Evolutionary conservation across 2,888 invertebrate genomes (phyloP).

Genomic region (Alloplasta piceator): DNA sequence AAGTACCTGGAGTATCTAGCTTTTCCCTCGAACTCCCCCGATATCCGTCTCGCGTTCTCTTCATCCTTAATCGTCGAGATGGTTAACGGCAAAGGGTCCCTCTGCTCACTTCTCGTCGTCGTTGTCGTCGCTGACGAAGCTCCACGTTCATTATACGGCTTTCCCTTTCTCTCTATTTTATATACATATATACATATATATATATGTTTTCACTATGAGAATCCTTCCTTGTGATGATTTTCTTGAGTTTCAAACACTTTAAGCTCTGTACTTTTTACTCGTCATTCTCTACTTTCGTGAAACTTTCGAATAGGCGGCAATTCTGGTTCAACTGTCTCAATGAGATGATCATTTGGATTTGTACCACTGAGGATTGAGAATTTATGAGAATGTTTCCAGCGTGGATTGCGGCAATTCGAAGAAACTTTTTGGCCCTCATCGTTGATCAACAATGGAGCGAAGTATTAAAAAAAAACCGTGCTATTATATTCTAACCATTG

Average conservation of each 20-base stretch:
- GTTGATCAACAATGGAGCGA: no score
- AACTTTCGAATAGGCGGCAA: no score
- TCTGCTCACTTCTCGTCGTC: slow-evolving; percentile 8
- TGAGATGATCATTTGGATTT: no score
- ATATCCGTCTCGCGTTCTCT: slow-evolving; percentile 25
- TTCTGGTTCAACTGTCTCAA: no score
- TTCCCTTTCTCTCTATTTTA: slow-evolving; percentile 4
- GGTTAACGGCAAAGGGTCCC: slow-evolving; percentile 17
- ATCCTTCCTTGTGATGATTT: background rate
- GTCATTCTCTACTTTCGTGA: no score
- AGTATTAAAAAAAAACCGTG: no score
- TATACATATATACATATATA: background rate
- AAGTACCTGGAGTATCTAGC: slow-evolving; percentile 23
- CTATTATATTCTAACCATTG: no score
- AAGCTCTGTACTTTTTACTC: background rate
- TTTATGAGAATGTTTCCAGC: no score
- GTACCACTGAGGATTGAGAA: no score
- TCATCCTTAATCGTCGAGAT: slow-evolving; percentile 46
- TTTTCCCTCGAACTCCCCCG: slow-evolving; percentile 13
- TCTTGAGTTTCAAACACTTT: background rate
- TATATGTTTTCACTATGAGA: background rate
- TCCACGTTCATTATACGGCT: slow-evolving; percentile 22
- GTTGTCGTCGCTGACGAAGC: slow-evolving; percentile 28
- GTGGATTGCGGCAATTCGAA: no score
- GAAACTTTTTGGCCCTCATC: no score